These are phyloP conservation scores for Drosophila asahinai DNA, from an alignment of 1,140 invertebrate genomes.

Conservation along the genomic window DNA sequence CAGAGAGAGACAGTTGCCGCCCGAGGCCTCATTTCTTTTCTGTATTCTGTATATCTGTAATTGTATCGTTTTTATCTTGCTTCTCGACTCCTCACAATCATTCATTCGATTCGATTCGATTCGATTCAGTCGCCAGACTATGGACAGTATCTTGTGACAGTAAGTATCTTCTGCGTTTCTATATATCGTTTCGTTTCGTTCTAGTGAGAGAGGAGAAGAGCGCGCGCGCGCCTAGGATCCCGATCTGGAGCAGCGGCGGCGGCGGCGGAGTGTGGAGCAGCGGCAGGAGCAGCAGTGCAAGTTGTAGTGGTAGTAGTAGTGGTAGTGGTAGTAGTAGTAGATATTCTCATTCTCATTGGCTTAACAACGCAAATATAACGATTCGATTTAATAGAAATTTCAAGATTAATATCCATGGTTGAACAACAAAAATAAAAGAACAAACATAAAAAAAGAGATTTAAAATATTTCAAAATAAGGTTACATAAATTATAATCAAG, in stretches of 20 bases:
- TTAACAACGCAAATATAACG: slow-evolving; percentile 84
- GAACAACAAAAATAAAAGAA: slow-evolving; percentile 64
- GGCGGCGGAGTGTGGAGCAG: slow-evolving; percentile 61
- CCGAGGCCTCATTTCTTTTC: slow-evolving; percentile 41
- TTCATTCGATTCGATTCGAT: slow-evolving; percentile 17
- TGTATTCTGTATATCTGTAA: slow-evolving; percentile 40
- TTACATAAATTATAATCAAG: slow-evolving; percentile 52
- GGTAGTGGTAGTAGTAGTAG: slow-evolving; percentile 79
- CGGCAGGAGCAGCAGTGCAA: slow-evolving; percentile 79
- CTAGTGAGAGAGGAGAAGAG: slow-evolving; percentile 43
- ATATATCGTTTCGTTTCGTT: slow-evolving; percentile 16
- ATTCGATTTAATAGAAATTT: slow-evolving; percentile 82
- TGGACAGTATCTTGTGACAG: slow-evolving; percentile 28
- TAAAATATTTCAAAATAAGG: slow-evolving; percentile 52
- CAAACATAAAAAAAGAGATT: slow-evolving; percentile 59
- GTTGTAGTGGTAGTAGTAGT: slow-evolving; percentile 81
- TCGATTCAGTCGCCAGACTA: slow-evolving; percentile 13
- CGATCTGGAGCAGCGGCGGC: slow-evolving; percentile 43
- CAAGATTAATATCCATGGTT: slow-evolving; percentile 71
- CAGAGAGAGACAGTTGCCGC: slow-evolving; percentile 53
- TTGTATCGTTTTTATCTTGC: slow-evolving; percentile 39
- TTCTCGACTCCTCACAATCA: slow-evolving; percentile 12
- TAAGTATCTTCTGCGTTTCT: slow-evolving; percentile 41
- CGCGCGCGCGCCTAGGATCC: slow-evolving; percentile 63
- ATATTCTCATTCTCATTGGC: slow-evolving; percentile 85